phyloP scores from a whole-genome alignment of 37 sponge, comb jelly and placozoan species.

The Chondrilla cf. caribensis region DNA sequence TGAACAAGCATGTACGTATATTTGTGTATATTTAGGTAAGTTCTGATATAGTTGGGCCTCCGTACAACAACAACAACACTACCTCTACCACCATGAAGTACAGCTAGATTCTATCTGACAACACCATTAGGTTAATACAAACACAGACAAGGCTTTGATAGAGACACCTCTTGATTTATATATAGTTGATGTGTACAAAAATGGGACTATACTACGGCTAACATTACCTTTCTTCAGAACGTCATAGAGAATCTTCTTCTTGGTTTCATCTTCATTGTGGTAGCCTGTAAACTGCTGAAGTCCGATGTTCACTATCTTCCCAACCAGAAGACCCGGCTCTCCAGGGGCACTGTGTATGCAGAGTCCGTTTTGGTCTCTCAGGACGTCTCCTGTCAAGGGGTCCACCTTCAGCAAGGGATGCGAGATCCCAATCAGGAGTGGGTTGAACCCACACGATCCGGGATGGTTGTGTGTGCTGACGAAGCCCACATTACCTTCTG shows the following conservation, averaged over 20 bases:
- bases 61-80: no score
- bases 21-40: no score
- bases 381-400: conserved; percentile 45
- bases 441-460: conserved; percentile 36
- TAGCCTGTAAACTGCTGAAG: conserved; percentile 68
- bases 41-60: no score
- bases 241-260: conserved; percentile 46
- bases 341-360: conserved; percentile 28
- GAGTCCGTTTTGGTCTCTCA: conserved; percentile 54
- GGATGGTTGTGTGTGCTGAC: conserved; percentile 11
- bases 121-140: no score
- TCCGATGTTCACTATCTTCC: conserved; percentile 17
- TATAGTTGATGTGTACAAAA: no score
- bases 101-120: no score
- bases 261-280: conserved; percentile 28
- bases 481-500: conserved; percentile 67
- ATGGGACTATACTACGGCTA: no score
- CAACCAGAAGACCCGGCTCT: conserved; percentile 61
- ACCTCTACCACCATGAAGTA: no score
- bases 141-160: no score
- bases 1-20: no score
- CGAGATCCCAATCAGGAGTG: not conserved
- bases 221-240: conserved; percentile 32
- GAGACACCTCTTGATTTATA: no score
- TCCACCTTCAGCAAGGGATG: conserved; percentile 41